Conservation (phyloP, 2,888 invertebrate genomes). For the Sesamia inferens region DNA sequence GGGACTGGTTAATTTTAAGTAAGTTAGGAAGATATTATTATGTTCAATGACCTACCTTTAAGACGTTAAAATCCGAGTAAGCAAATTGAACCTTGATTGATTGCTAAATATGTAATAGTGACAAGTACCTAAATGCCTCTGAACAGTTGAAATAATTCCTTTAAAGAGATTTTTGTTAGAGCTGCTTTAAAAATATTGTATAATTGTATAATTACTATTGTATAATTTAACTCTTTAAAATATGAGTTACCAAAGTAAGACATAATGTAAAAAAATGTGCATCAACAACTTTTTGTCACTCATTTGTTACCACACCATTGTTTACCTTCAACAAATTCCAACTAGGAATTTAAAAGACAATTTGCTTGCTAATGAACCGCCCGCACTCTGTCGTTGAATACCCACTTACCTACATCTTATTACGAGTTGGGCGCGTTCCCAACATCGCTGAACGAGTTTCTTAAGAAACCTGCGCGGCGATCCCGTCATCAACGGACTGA, state of each 20-base stretch:
- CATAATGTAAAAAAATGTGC: slow-evolving; percentile 5
- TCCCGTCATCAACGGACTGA: slow-evolving; percentile 32
- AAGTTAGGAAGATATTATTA: slow-evolving; percentile 69
- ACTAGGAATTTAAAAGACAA: slow-evolving; percentile 68
- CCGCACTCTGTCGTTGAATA: slow-evolving; percentile 67
- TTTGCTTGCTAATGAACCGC: slow-evolving; percentile 73
- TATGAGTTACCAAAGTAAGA: slow-evolving; percentile 12
- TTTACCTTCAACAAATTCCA: slow-evolving; percentile 61
- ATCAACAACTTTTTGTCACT: not conserved
- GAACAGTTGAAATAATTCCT: not conserved
- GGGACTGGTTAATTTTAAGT: slow-evolving; percentile 74
- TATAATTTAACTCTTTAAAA: not conserved
- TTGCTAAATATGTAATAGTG: not conserved
- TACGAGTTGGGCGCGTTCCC: slow-evolving; percentile 56
- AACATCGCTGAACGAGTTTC: slow-evolving; percentile 49
- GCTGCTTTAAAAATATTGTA: too few species aligned
- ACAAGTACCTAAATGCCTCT: not conserved
- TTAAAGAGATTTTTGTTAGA: not conserved
- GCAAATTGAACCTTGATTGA: slow-evolving; percentile 29
- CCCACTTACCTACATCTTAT: slow-evolving; percentile 66
- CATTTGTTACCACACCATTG: slow-evolving; percentile 33
- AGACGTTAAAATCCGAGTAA: slow-evolving; percentile 19
- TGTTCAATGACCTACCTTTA: slow-evolving; percentile 60
- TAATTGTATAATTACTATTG: too few species aligned
- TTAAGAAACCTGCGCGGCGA: slow-evolving; percentile 25